phyloP scores from a whole-genome alignment of 1,140 invertebrate species.

The Solenopsis fugax region DNA sequence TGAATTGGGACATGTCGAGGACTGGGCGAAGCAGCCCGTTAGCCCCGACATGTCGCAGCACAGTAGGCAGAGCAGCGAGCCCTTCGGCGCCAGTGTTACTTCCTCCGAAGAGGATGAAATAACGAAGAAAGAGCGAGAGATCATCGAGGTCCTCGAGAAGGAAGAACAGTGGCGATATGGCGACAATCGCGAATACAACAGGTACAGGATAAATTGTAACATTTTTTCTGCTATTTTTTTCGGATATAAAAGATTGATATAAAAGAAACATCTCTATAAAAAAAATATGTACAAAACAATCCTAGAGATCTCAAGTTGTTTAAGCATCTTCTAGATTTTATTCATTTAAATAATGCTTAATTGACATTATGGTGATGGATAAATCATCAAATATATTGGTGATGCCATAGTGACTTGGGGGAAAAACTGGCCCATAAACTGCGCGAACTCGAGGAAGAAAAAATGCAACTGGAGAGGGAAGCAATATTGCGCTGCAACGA shows the following conservation, averaged over 20 bases:
- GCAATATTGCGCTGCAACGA: conserved; percentile 79
- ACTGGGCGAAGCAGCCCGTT: conserved; percentile 88
- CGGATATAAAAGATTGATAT: not conserved
- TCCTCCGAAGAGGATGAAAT: conserved; percentile 92
- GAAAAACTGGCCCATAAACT: conserved; percentile 87
- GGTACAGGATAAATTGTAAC: conserved; percentile 70
- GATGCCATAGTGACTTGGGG: conserved; percentile 83
- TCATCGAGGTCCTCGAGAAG: conserved; percentile 90
- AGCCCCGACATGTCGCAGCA: conserved; percentile 90
- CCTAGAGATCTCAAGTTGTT: not conserved
- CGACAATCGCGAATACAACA: conserved; percentile 82
- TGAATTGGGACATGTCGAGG: conserved; percentile 88
- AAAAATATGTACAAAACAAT: not conserved
- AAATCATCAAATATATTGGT: conserved; percentile 31
- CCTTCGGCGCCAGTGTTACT: conserved; percentile 88
- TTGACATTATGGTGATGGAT: not conserved
- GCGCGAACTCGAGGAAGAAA: conserved; percentile 87
- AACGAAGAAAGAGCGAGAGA: conserved; percentile 90
- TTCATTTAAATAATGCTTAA: not conserved
- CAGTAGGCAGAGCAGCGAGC: conserved; percentile 92
- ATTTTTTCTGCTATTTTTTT: not conserved
- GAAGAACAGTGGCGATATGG: conserved; percentile 88
- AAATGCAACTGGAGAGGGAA: conserved; percentile 86
- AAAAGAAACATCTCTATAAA: not conserved
- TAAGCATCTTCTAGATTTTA: not conserved